phyloP scores from a whole-genome alignment of 2,797 vertebrate species.

The Mormyrus hasselquistii region DNA sequence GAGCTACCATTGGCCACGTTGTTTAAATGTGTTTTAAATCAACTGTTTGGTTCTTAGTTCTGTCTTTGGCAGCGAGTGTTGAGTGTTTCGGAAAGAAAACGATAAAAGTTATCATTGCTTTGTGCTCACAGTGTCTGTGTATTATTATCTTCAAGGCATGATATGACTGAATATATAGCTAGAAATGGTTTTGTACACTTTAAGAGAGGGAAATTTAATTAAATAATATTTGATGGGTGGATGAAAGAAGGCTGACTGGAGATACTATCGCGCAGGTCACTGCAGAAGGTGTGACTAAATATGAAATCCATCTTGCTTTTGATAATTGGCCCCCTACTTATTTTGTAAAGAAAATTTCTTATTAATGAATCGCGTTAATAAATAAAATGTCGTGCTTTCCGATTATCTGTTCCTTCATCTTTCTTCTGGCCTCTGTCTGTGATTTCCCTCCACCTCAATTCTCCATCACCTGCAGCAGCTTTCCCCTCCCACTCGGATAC shows the following conservation, averaged over 20 bases:
- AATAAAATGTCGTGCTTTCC: neutral
- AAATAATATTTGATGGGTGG: neutral
- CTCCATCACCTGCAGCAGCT: neutral
- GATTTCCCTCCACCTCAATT: neutral
- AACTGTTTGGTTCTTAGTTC: neutral
- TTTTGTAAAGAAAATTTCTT: neutral
- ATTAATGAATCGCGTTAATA: slow-evolving; percentile 6
- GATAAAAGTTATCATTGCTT: neutral
- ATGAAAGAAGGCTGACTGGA: neutral
- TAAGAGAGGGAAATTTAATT: neutral
- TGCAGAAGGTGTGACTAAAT: neutral
- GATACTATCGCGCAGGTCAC: neutral
- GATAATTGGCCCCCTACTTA: neutral
- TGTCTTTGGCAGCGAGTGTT: neutral
- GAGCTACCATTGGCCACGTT: neutral
- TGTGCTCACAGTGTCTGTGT: neutral
- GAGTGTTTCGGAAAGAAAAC: slow-evolving; percentile 2
- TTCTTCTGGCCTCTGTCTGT: neutral
- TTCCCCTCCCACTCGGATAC: neutral
- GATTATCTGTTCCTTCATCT: neutral
- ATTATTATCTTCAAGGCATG: neutral
- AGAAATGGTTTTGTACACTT: neutral
- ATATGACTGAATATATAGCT: neutral
- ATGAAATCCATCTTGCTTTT: neutral
- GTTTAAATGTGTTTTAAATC: neutral